Evolutionary conservation across 2,797 vertebrate genomes (phyloP), one percentile per base, ranked within the genome.

Genomic region (Acomys russatus): DNA sequence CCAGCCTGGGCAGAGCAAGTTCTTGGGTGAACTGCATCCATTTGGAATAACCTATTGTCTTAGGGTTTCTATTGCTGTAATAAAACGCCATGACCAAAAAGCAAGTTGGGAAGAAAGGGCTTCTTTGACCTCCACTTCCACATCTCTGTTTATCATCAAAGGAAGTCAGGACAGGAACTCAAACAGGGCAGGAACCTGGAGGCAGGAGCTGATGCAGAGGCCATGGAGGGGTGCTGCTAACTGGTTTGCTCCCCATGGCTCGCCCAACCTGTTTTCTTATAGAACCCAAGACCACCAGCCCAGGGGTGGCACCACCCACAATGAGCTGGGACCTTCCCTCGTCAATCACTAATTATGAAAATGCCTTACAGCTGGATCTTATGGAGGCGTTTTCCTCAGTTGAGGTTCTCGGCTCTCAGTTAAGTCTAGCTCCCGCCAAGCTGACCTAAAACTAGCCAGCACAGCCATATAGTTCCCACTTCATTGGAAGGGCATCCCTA

Each of bases 381-480:
- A 84, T 12, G 30, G 30, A 49, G 28, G 44, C 63, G 49, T 49
- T 51, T 66, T 66, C 63, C 63, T 51, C 25, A 33, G 4, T 49
- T 84, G 38, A 66, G 61, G 63, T 49, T 33, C 38, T 18, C 38
- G 66, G 38, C 28, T 84, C 51, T 51, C 63, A 51, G 28, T 33
- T 22, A 33, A 66, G 28, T 49, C 82, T 33, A 14, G 28, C 63
- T 85, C 8, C 38, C 49, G 28, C 51, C 63, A n/a, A 51, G 28
- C 4, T 33, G 38, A 20, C 82, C 66, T 44, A 66, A 64, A 30
- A 33, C 61, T 18, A 22, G 28, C 18, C 17, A 22, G 5, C 28
- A 49, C 22, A 6, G 3, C 1, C 0, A n/a, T 18, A 22, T 33
- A 54, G 28, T 64, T 35, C 35, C 11, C 66, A 56, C 0, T 9